Evolutionary conservation across 2,113 vertebrate species (phyloP), one percentile per base, ranked within the genome.

Genomic region (Esox niger): DNA sequence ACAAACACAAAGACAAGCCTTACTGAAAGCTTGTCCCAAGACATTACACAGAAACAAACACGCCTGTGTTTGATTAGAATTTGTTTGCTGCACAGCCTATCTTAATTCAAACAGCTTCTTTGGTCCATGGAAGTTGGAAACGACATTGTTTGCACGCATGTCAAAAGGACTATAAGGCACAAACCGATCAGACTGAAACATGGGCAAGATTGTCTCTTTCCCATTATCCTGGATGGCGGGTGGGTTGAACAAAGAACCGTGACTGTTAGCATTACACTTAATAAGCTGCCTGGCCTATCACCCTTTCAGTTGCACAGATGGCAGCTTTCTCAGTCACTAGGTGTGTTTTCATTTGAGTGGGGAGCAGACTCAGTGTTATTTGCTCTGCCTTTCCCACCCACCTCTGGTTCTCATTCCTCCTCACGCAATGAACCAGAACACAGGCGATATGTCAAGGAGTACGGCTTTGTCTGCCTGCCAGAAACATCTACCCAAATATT

Each of bases 401-500:
- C 84, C 85, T 87, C 87, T 77, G 59, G 74, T 79, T 84, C 79
- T 87, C 87, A 81, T 85, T 86, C 82, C 79, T 82, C 80, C 86
- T 88, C 85, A 83, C 64, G 82, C 89, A 90, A 81, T 75, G 83
- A 84, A 81, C 84, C 88, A 88, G 87, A 87, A 88, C 86, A 82
- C 82, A 82, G 82, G 77, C 83, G 75, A 88, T 89, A 85, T 88
- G 86, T 90, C 89, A 89, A 82, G 81, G 87, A 85, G 82, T 80
- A 78, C 74, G 83, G 86, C 87, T 89, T 91, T 93, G 93, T 93
- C 90, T 91, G 89, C 87, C 86, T 84, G 91, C 92, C 93, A 94
- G 88, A 92, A 87, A 90, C 90, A 71, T 82, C 92, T 94, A 89
- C 93, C 91, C 91, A 96, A 96, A 95, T 97, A 95, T 96, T 97